Conservation (phyloP, 2,797 vertebrate species). For the Knipowitschia caucasica region DNA sequence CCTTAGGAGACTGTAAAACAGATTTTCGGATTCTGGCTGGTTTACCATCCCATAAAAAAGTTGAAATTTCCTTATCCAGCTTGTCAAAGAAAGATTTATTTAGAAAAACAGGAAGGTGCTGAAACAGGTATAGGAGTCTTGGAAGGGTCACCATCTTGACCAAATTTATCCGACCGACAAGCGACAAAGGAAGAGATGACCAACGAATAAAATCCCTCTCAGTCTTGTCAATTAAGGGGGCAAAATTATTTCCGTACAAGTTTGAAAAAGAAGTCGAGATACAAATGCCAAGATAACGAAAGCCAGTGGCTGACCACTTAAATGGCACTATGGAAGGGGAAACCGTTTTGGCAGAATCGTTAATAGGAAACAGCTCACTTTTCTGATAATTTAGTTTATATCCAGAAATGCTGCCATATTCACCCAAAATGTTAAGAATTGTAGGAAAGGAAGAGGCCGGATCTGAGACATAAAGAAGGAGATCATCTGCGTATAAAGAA, state of each 20-base stretch:
- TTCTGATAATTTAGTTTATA: constrained; percentile 5
- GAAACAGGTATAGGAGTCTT: neutral
- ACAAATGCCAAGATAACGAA: neutral
- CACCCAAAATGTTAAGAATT: neutral
- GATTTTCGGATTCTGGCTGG: neutral
- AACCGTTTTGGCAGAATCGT: neutral
- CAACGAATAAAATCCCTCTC: neutral
- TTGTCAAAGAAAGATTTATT: neutral
- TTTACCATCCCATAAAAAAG: neutral
- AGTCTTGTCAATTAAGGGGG: neutral
- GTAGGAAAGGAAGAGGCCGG: neutral
- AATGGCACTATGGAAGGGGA: neutral
- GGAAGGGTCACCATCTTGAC: neutral
- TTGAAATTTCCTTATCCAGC: neutral
- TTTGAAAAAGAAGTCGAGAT: neutral
- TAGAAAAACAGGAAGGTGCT: neutral
- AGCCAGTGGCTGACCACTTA: neutral
- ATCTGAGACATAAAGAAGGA: neutral
- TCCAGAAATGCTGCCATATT: neutral
- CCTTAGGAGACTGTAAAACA: neutral
- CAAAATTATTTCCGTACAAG: neutral
- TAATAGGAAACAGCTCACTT: neutral
- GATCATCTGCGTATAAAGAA: neutral
- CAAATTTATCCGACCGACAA: neutral
- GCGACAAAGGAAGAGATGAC: neutral